Base-by-base conservation (phyloP, 2,113 vertebrate species). In the Natator depressus region DNA sequence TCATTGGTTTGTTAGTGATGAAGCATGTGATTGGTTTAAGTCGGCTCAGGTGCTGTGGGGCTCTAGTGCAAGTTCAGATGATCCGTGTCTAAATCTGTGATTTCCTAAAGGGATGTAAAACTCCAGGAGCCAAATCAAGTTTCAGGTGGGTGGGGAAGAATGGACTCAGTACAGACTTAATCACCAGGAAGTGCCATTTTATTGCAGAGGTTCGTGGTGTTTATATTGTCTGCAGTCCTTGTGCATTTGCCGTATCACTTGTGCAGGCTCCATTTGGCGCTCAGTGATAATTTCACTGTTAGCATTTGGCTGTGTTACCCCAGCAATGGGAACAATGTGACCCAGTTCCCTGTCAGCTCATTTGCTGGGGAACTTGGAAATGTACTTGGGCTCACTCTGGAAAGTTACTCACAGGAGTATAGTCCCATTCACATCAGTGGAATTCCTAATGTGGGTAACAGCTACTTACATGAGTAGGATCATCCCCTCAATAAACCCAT, bases 11-110 rank as follows among this genome's bases (percentile, higher is more conserved):
- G 88, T 55, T 92, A 84, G 86, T 93, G 91, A 1, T 93, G 89
- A 94, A 95, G 93, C 96, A 86, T 96, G 96, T 95, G 95, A 97
- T 96, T 8, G 93, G 91, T 86, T 96, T 96, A 96, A 94, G 96
- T 91, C 11, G 2, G 92, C 89, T 97, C 94, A 97, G 96, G 92
- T 95, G 95, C 94, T 96, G 65, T 14, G 92, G 22, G 92, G 82
- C 92, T 85, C 92, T 24, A 93, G 92, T 17, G 25, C 14, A 85
- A n/a, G 92, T 89, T 97, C 88, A 91, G 95, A 93, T 89, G 91
- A 97, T 92, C 96, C 89, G 1, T 96, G 92, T 31, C 93, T 84
- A 96, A 97, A 97, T 76, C 95, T 94, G 92, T 6, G 59, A 78
- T 29, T 97, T 97, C 96, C 96, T 94, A 84, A 94, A 95, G 47